A percentile compares a stretch with the other conserved stretches of the same genome.
Conservation (phyloP, 2,113 vertebrate genomes). For the Polyodon spathula region DNA sequence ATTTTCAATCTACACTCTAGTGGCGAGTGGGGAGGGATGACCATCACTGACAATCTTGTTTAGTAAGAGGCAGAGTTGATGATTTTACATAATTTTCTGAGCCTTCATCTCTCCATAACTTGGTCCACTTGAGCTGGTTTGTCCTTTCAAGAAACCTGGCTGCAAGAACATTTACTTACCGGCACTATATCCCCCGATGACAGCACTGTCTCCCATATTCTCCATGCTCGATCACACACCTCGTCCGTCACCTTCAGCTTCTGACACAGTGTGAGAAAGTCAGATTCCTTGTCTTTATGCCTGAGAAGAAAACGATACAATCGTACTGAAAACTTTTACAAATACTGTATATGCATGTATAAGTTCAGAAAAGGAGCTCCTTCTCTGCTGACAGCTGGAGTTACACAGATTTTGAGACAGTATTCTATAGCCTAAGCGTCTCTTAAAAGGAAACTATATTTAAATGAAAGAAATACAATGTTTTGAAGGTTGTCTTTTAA, state of each 20-base stretch:
- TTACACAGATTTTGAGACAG: too few species aligned
- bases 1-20: neutral
- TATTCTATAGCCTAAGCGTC: too few species aligned
- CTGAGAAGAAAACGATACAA: slow-evolving; percentile 25
- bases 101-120: too few species aligned
- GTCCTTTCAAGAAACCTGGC: neutral
- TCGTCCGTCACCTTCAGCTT: slow-evolving; percentile 63
- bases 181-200: slow-evolving; percentile 49
- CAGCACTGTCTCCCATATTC: slow-evolving; percentile 62
- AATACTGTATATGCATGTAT: too few species aligned
- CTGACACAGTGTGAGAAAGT: slow-evolving; percentile 69
- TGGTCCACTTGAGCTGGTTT: too few species aligned
- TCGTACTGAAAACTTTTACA: neutral
- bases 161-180: slow-evolving; percentile 50
- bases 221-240: slow-evolving; percentile 78
- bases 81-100: neutral
- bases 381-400: too few species aligned
- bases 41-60: neutral
- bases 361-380: too few species aligned
- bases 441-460: too few species aligned
- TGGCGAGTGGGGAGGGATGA: neutral
- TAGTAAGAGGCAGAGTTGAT: neutral
- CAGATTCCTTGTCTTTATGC: slow-evolving; percentile 62
- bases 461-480: too few species aligned
- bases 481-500: too few species aligned